These are phyloP conservation scores for Lacanobia oleracea DNA, from an alignment of 2,888 invertebrate species.

Conservation along the genomic window DNA sequence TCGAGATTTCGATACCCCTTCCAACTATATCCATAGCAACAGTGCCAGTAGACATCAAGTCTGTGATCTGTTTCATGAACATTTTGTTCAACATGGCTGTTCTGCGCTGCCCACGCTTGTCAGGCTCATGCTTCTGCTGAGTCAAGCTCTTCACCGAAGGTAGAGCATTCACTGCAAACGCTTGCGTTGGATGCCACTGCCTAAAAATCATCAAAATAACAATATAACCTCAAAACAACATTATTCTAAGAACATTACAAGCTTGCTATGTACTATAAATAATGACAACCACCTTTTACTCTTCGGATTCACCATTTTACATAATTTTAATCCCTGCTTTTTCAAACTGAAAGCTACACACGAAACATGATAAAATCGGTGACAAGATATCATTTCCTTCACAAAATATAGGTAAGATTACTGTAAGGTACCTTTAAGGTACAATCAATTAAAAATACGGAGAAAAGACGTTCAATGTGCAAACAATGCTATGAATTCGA, in stretches of 20 bases:
- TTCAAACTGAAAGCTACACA: conserved; percentile 73
- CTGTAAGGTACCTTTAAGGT: conserved; percentile 20
- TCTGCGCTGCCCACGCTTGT: conserved; percentile 90
- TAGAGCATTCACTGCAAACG: conserved; percentile 69
- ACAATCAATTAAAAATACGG: conserved; percentile 31
- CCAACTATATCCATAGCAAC: conserved; percentile 91
- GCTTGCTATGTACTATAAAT: not conserved
- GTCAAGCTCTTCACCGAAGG: conserved; percentile 83
- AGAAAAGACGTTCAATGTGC: conserved; percentile 5
- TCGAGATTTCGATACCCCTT: conserved; percentile 93
- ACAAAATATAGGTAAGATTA: conserved; percentile 8
- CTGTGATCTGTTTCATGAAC: conserved; percentile 95
- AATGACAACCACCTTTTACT: conserved; percentile 75
- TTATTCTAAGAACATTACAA: conserved; percentile 9
- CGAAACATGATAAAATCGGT: conserved; percentile 80
- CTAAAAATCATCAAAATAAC: conserved; percentile 70
- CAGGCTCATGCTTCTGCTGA: conserved; percentile 87
- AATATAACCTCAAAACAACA: conserved; percentile 53
- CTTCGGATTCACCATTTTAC: conserved; percentile 85
- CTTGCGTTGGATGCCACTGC: conserved; percentile 79
- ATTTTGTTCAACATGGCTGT: conserved; percentile 93
- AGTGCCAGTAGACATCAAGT: conserved; percentile 94
- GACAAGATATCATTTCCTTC: conserved; percentile 71
- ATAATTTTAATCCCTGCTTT: conserved; percentile 83
- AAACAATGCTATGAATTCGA: conserved; percentile 4